Percentiles rank a stretch among this genome's conserved stretches.
phyloP scores from a whole-genome alignment of 2,888 invertebrate species.

The Cyclophora albipunctata region DNA sequence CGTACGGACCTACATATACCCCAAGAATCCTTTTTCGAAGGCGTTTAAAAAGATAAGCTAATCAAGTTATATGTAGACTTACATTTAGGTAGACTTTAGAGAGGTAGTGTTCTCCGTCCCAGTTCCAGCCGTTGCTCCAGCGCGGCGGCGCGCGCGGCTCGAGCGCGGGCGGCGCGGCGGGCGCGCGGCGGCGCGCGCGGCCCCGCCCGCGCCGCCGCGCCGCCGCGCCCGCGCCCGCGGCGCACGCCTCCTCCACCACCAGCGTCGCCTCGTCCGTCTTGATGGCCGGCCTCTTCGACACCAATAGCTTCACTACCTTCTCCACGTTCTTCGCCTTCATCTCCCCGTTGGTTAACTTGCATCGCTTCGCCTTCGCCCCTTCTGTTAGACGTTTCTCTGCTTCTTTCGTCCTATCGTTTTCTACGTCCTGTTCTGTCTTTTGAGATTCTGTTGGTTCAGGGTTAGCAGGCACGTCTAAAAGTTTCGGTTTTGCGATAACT shows the following conservation, averaged over 20 bases:
- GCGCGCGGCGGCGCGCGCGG: conserved; percentile 1
- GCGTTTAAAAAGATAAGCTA: background rate
- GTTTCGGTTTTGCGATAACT: conserved; percentile 6
- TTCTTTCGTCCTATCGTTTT: conserved; percentile 8
- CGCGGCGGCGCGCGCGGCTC: conserved; percentile 48
- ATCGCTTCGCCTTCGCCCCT: conserved; percentile 32
- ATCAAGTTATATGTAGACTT: conserved; percentile 49
- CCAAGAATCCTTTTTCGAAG: too few species aligned
- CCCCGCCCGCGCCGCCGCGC: conserved; percentile 24
- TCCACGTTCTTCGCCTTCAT: conserved; percentile 56
- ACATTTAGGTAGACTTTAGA: conserved; percentile 92
- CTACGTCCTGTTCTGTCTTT: conserved; percentile 9
- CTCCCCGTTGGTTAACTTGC: conserved; percentile 45
- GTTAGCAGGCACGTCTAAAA: conserved; percentile 6
- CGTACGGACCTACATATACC: too few species aligned
- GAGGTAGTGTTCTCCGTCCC: conserved; percentile 89
- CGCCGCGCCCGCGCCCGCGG: conserved; percentile 28
- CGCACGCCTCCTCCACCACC: conserved; percentile 55
- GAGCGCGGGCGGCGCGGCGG: conserved; percentile 27
- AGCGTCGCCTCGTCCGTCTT: conserved; percentile 57
- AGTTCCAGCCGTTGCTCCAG: conserved; percentile 95
- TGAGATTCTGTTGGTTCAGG: conserved; percentile 20
- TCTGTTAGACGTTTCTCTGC: conserved; percentile 14
- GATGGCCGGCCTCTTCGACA: conserved; percentile 60
- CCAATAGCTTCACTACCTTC: conserved; percentile 60